phyloP scores from a whole-genome alignment of 2,888 invertebrate species.

The Aspidiotus destructor region DNA sequence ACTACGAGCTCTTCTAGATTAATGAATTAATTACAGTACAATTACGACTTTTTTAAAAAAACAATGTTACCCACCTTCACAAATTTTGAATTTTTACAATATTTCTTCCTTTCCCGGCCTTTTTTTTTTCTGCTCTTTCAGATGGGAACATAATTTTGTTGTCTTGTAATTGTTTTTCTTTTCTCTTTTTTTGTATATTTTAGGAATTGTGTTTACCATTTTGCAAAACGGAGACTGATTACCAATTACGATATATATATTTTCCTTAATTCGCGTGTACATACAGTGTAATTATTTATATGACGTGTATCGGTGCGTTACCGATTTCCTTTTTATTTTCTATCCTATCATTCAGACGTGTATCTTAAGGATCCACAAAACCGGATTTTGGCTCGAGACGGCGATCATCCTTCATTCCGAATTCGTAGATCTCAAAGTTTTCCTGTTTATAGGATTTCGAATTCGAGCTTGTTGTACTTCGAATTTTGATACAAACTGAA shows the following conservation, averaged over 20 bases:
- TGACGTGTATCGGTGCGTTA: not conserved
- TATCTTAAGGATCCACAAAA: not conserved
- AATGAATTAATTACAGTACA: no score
- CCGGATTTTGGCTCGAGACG: not conserved
- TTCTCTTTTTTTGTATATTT: not conserved
- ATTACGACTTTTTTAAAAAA: not conserved
- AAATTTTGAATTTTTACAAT: conserved; percentile 1
- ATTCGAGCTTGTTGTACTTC: no score
- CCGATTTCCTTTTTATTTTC: not conserved
- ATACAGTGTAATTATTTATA: conserved; percentile 3
- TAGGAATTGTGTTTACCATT: conserved; percentile 29
- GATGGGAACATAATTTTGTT: conserved; percentile 10
- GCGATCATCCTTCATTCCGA: not conserved
- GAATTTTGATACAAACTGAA: no score
- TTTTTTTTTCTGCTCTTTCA: conserved; percentile 14
- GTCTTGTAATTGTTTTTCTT: conserved; percentile 10
- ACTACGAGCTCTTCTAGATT: no score
- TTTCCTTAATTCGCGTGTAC: conserved; percentile 15
- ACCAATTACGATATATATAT: conserved; percentile 19
- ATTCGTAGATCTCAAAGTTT: not conserved
- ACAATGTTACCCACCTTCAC: conserved; percentile 24
- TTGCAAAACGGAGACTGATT: conserved; percentile 31
- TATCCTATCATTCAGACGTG: not conserved
- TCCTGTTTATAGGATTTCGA: not conserved
- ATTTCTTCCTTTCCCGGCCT: conserved; percentile 15